Percentiles rank a stretch among this genome's conserved stretches.
These are phyloP conservation scores for Drosophila varians DNA, from an alignment of 1,140 invertebrate genomes.

Conservation along the genomic window DNA sequence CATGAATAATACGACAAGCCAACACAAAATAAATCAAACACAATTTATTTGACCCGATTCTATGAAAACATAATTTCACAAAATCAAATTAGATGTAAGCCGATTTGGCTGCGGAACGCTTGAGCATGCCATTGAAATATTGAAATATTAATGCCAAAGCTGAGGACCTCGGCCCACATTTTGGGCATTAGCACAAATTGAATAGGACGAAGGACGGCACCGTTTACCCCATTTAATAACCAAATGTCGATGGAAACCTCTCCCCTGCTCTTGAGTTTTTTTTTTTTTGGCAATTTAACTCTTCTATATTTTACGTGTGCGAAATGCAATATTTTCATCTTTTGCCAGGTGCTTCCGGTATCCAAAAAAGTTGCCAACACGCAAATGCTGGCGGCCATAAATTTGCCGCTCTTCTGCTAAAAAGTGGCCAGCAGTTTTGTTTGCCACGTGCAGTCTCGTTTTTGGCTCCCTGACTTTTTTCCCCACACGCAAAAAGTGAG, in stretches of 20 bases:
- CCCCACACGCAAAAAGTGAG: constrained; percentile 49
- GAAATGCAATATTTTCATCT: constrained; percentile 46
- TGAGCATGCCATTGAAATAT: constrained; percentile 36
- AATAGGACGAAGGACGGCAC: constrained; percentile 14
- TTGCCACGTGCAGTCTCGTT: constrained; percentile 66
- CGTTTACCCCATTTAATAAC: constrained; percentile 59
- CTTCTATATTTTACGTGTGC: constrained; percentile 57
- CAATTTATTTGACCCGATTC: constrained; percentile 16
- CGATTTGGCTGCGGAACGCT: constrained; percentile 55
- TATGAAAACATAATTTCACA: constrained; percentile 22
- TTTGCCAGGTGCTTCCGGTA: constrained; percentile 11
- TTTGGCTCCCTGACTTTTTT: constrained; percentile 17
- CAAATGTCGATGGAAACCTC: constrained; percentile 37
- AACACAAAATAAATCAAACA: constrained; percentile 28
- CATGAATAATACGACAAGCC: constrained; percentile 8
- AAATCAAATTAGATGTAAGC: constrained; percentile 63
- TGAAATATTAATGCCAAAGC: constrained; percentile 51
- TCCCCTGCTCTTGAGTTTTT: not conserved
- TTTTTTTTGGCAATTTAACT: constrained; percentile 45
- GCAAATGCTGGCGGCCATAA: constrained; percentile 72
- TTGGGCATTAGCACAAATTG: constrained; percentile 42
- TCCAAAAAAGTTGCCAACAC: constrained; percentile 60
- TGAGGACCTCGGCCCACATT: constrained; percentile 6
- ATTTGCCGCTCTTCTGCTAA: constrained; percentile 67
- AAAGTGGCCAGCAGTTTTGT: constrained; percentile 73